These are phyloP conservation scores for Entelurus aequoreus DNA, from an alignment of 2,113 vertebrate species.

Conservation along the genomic window DNA sequence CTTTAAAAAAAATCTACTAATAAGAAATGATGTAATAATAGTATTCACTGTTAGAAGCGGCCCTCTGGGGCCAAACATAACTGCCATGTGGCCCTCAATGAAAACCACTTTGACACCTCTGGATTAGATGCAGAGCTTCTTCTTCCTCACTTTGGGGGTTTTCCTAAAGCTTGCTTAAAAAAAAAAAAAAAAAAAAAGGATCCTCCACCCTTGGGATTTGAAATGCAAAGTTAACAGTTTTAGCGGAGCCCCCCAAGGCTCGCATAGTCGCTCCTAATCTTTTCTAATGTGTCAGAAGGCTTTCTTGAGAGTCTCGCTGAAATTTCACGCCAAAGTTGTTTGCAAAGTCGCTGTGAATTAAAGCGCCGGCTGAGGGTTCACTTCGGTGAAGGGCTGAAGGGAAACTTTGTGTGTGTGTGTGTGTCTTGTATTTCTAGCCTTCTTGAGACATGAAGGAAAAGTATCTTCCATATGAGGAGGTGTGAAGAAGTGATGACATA, in stretches of 20 bases:
- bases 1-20: too few species aligned
- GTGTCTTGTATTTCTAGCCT: not conserved
- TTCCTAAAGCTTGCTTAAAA: constrained; percentile 51
- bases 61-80: too few species aligned
- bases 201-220: constrained; percentile 53
- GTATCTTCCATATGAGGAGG: too few species aligned
- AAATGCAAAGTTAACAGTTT: constrained; percentile 76
- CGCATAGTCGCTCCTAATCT: constrained; percentile 72
- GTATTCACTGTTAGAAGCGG: too few species aligned
- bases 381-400: constrained; percentile 43
- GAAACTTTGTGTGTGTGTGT: constrained; percentile 43
- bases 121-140: constrained; percentile 55
- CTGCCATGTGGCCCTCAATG: too few species aligned
- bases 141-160: constrained; percentile 49
- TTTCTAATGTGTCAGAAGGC: constrained; percentile 73
- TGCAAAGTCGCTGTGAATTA: constrained; percentile 69
- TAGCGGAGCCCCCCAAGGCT: constrained; percentile 55
- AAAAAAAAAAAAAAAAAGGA: constrained; percentile 10
- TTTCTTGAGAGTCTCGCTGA: constrained; percentile 68
- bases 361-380: constrained; percentile 50
- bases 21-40: too few species aligned
- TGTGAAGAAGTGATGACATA: too few species aligned
- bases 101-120: constrained; percentile 5
- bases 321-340: constrained; percentile 72
- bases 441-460: too few species aligned